These are phyloP conservation scores for Syrphus vitripennis DNA, from an alignment of 2,888 invertebrate genomes.

Conservation along the genomic window DNA sequence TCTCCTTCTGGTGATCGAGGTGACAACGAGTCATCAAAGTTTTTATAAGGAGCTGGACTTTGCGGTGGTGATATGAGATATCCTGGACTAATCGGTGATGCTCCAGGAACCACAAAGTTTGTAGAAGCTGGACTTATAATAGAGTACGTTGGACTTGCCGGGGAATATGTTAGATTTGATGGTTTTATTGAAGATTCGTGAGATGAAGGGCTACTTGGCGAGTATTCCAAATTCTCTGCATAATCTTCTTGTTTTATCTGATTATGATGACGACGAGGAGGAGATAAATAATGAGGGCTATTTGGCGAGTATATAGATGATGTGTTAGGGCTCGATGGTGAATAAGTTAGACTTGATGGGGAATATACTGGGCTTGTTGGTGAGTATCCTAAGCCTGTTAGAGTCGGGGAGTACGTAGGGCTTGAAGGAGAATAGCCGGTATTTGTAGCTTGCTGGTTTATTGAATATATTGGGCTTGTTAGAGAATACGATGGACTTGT, in stretches of 20 bases:
- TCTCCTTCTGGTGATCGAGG: conserved; percentile 32
- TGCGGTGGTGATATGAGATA: conserved; percentile 79
- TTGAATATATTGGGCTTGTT: conserved; percentile 87
- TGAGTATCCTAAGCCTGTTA: conserved; percentile 84
- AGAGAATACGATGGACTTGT: conserved; percentile 83
- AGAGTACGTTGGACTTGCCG: conserved; percentile 73
- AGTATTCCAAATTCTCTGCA: conserved; percentile 85
- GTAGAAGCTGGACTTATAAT: conserved; percentile 83
- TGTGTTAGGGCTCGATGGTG: conserved; percentile 88
- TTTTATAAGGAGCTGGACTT: background rate
- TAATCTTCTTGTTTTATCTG: conserved; percentile 81
- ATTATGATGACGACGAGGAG: conserved; percentile 88
- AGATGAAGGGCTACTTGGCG: conserved; percentile 89
- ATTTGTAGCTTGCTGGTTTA: conserved; percentile 85
- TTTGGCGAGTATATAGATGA: conserved; percentile 86
- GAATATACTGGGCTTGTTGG: conserved; percentile 89
- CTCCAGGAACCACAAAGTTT: conserved; percentile 86
- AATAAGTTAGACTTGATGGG: conserved; percentile 87
- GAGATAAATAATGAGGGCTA: conserved; percentile 87
- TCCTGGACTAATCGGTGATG: conserved; percentile 89
- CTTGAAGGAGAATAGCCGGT: conserved; percentile 87
- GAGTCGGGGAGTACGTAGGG: conserved; percentile 74
- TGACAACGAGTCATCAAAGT: conserved; percentile 12
- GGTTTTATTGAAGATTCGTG: conserved; percentile 80
- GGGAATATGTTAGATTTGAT: conserved; percentile 87